Evolutionary conservation across 2,888 invertebrate genomes (phyloP).

Genomic region (Drymonia ruficornis): DNA sequence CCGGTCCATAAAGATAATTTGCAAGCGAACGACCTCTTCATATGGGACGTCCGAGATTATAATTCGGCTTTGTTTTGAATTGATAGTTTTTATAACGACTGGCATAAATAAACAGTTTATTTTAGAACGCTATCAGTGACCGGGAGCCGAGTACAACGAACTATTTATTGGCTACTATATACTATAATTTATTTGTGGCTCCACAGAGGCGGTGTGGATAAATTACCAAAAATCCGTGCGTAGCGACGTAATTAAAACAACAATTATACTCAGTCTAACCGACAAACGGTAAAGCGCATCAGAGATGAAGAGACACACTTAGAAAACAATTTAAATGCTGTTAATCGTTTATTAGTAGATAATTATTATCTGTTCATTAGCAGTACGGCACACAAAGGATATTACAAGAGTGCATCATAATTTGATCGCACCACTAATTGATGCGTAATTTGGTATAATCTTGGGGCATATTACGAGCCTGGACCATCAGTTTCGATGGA

Average conservation of each 20-base stretch:
- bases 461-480: background rate
- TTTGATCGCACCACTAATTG: slow-evolving; percentile 1
- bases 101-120: background rate
- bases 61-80: no score
- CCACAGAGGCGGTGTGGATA: background rate
- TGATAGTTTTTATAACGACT: background rate
- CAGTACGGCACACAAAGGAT: background rate
- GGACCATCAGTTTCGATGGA: no score
- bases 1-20: no score
- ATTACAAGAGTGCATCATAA: background rate
- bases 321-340: background rate
- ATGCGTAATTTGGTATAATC: background rate
- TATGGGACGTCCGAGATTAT: no score
- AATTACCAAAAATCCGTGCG: background rate
- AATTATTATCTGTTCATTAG: background rate
- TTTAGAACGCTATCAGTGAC: background rate
- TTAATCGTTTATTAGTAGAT: slow-evolving; percentile 1
- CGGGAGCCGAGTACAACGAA: background rate
- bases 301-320: background rate
- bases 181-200: background rate
- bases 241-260: background rate
- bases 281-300: background rate
- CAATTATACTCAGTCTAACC: background rate
- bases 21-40: no score
- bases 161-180: no score